These are phyloP conservation scores for Hypselothyrea guttata DNA, from an alignment of 2,888 invertebrate species.

Conservation along the genomic window DNA sequence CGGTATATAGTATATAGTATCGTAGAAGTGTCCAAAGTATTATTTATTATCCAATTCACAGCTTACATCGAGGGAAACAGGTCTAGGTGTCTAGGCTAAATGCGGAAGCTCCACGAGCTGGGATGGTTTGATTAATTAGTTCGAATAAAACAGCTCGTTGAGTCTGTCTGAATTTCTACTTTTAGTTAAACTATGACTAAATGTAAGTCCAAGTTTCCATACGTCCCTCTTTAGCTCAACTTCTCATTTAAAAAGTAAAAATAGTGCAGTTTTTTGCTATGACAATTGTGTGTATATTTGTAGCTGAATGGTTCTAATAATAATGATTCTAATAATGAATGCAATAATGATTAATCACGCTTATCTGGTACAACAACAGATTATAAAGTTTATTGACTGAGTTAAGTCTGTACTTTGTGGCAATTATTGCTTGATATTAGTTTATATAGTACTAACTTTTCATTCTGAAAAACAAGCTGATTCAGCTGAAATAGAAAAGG, in stretches of 20 bases:
- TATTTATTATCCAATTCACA: conserved; percentile 42
- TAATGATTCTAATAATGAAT: conserved; percentile 18
- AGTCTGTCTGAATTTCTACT: conserved; percentile 34
- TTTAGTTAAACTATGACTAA: conserved; percentile 21
- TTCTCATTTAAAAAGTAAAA: no score
- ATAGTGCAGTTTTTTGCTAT: conserved; percentile 21
- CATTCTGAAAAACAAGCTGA: neutral
- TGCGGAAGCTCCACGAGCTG: conserved; percentile 42
- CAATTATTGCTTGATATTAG: no score
- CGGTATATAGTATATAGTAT: conserved; percentile 8
- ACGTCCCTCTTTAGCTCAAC: conserved; percentile 11
- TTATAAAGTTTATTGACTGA: no score
- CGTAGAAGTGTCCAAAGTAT: conserved; percentile 16
- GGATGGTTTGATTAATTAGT: conserved; percentile 34
- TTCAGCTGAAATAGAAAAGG: no score
- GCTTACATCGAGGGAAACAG: conserved; percentile 23
- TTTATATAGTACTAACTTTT: no score
- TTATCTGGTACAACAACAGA: no score
- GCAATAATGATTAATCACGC: neutral
- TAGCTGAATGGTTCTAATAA: conserved; percentile 1
- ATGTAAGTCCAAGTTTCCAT: conserved; percentile 23
- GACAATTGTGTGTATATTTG: conserved; percentile 32
- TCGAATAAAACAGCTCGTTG: conserved; percentile 33
- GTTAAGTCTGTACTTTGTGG: no score
- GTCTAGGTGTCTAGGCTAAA: conserved; percentile 23